Evolutionary conservation across 2,888 invertebrate genomes (phyloP).

Genomic region (Aspidiotus destructor): DNA sequence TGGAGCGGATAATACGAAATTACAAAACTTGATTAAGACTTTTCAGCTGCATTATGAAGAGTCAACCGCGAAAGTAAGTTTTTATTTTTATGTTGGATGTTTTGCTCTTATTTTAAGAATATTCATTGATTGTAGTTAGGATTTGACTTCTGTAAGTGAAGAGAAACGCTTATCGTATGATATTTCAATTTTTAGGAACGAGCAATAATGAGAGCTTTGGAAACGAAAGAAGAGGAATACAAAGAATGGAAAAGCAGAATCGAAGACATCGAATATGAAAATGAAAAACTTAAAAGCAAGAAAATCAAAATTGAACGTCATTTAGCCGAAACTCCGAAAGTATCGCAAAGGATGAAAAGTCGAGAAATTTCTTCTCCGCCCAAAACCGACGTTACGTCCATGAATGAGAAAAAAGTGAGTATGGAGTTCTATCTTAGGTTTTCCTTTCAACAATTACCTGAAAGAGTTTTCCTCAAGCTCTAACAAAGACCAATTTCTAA

Average conservation of each 20-base stretch:
- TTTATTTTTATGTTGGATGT: background rate
- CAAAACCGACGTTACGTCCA: conserved; percentile 43
- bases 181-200: conserved; percentile 12
- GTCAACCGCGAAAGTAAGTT: conserved; percentile 13
- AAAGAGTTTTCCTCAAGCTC: too few relatives aligned
- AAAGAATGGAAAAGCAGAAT: conserved; percentile 92
- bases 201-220: conserved; percentile 56
- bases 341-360: conserved; percentile 77
- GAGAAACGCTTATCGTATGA: background rate
- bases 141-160: background rate
- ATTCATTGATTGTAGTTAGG: background rate
- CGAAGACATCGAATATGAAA: conserved; percentile 88
- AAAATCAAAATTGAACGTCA: conserved; percentile 89
- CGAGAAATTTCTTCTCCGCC: conserved; percentile 49
- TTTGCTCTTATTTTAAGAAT: background rate
- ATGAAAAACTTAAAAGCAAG: conserved; percentile 72
- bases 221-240: conserved; percentile 86
- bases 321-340: conserved; percentile 83
- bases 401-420: conserved; percentile 35
- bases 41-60: conserved; percentile 20
- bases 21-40: conserved; percentile 15
- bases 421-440: too few relatives aligned
- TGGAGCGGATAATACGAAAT: conserved; percentile 7
- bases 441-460: too few relatives aligned
- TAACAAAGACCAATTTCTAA: too few relatives aligned